phyloP scores from a whole-genome alignment of 2,888 invertebrate genomes.

The Drosophila paramelanica region DNA sequence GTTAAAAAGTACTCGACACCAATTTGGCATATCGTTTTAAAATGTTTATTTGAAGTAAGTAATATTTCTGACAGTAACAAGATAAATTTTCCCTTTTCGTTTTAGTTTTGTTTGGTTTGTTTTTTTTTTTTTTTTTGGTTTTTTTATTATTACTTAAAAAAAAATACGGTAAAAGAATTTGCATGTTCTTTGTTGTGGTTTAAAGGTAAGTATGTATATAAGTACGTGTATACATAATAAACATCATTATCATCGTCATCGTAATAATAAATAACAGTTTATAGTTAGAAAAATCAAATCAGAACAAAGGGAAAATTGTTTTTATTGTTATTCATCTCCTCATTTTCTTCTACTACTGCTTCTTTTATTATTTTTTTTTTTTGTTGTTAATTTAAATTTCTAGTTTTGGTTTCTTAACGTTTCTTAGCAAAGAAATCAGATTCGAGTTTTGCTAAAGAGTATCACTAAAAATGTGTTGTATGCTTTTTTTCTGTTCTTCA shows the following conservation, averaged over 20 bases:
- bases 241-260: slow-evolving; percentile 18
- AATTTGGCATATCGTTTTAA: slow-evolving; percentile 56
- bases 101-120: slow-evolving; percentile 13
- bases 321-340: slow-evolving; percentile 21
- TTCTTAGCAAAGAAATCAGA: slow-evolving; percentile 66
- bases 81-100: slow-evolving; percentile 65
- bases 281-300: slow-evolving; percentile 48
- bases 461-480: slow-evolving; percentile 69
- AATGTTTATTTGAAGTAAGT: slow-evolving; percentile 81
- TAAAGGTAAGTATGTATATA: slow-evolving; percentile 35
- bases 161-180: slow-evolving; percentile 54
- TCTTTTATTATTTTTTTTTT: not conserved
- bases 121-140: slow-evolving; percentile 11
- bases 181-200: slow-evolving; percentile 31
- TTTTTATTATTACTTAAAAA: slow-evolving; percentile 36
- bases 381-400: slow-evolving; percentile 15
- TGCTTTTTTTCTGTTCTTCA: slow-evolving; percentile 31
- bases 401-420: slow-evolving; percentile 33
- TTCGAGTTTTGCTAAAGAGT: slow-evolving; percentile 70
- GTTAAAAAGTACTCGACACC: slow-evolving; percentile 14
- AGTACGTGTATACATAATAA: slow-evolving; percentile 52
- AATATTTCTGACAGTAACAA: slow-evolving; percentile 80
- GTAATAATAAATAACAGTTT: slow-evolving; percentile 60
- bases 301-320: slow-evolving; percentile 40
- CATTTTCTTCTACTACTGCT: slow-evolving; percentile 8